Base-by-base conservation (phyloP, 2,113 vertebrate species). In the Equus quagga region DNA sequence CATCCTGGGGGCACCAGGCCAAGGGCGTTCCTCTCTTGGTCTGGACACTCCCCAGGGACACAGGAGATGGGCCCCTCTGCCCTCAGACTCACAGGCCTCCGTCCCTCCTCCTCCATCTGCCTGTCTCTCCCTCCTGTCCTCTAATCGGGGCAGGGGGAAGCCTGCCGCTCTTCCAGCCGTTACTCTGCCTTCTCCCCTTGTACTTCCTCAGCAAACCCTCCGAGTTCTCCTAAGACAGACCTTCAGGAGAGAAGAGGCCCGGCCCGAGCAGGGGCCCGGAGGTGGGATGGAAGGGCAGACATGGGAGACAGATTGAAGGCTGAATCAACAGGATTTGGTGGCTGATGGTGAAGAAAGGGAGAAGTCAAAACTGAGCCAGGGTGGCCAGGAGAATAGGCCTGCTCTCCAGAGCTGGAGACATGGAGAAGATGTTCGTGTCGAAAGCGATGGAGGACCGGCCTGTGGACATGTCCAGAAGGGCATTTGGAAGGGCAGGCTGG, bases 251-350 rank as follows among this genome's bases (percentile, higher is more conserved):
- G n/a, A n/a, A 54, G 62, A 49, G 31, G 41, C 33, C 14, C 9
- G 41, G 10, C 19, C 4, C 1, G 31, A 54, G 49, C 0, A 2
- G 41, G 70, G 62, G 0, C 3, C 31, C 0, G 0, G 33, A 21
- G 13, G 2, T 2, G 8, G 75, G 8, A 41, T 41, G 54, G 44
- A 41, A 70, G 4, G 64, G 64, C 44, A 3, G 18, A 67, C 5
- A 24, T 7, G 14, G 18, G 84, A 19, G n/a, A 24, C n/a, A 17
- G 7, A 26, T 7, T 19, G 12, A 56, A 51, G 51, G 18, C 41
- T 9, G 62, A 51, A 26, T 54, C 41, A 33, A 8, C 15, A 28
- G 82, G 79, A 17, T 8, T 33, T 12, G 21, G 82, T 51, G 73
- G 46, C 49, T 49, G 28, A 26, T 28, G 18, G 33, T 18, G 64